Conservation (phyloP, 2,797 vertebrate genomes). For the Galagoides demidoff region DNA sequence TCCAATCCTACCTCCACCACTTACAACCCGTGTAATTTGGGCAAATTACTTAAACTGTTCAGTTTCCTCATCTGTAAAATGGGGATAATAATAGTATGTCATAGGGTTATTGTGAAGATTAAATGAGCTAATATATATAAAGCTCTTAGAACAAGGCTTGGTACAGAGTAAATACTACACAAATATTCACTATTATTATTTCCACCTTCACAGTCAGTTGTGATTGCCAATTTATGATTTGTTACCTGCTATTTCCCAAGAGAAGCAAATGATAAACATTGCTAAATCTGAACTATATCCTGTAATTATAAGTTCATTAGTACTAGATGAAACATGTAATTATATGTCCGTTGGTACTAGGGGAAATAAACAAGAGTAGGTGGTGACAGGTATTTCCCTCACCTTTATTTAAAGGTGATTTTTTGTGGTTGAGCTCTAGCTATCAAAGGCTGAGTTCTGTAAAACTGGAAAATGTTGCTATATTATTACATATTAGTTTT, state of each 20-base stretch:
- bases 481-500: background rate
- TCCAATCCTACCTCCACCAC: background rate
- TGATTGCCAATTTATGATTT: background rate
- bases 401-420: background rate
- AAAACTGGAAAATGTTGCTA: background rate
- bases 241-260: background rate
- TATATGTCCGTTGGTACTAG: background rate
- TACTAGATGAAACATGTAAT: background rate
- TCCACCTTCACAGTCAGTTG: background rate
- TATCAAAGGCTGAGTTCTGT: background rate
- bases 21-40: background rate
- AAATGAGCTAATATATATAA: background rate
- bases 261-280: background rate
- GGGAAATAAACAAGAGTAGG: background rate
- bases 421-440: background rate
- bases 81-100: background rate
- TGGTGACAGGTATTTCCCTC: background rate
- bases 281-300: background rate
- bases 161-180: background rate
- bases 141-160: background rate
- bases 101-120: background rate
- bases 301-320: background rate
- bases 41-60: background rate
- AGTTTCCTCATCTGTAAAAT: background rate
- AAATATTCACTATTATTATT: background rate